phyloP scores from a whole-genome alignment of 2,113 vertebrate species.

The Neolamprologus fasciatus region DNA sequence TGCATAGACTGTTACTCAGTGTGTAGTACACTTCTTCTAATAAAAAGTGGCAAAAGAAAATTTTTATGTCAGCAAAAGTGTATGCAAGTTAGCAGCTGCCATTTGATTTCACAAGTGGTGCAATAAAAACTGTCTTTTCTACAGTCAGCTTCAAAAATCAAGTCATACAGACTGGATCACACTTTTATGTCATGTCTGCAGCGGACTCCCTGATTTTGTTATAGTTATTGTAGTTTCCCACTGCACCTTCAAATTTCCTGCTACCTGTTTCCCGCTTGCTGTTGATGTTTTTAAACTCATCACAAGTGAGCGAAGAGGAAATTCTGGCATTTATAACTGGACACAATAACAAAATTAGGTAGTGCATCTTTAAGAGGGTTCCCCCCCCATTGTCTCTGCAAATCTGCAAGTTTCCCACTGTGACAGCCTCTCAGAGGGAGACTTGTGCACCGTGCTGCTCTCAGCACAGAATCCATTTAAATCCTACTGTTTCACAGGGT shows the following conservation, averaged over 20 bases:
- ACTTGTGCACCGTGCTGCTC: constrained; percentile 32
- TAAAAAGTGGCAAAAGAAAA: neutral
- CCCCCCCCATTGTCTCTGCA: neutral
- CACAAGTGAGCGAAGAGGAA: neutral
- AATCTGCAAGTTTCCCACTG: constrained; percentile 31
- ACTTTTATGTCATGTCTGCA: neutral
- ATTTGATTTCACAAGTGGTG: neutral
- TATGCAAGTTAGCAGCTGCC: neutral
- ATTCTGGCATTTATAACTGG: neutral
- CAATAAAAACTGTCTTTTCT: neutral
- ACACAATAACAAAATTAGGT: neutral
- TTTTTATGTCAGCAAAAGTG: neutral
- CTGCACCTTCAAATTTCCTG: neutral
- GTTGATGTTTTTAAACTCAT: neutral
- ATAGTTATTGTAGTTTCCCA: neutral
- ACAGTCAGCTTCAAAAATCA: neutral
- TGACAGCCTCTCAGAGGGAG: constrained; percentile 48
- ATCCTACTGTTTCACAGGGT: constrained; percentile 50
- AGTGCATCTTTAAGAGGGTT: constrained; percentile 23
- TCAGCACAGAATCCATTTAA: constrained; percentile 53
- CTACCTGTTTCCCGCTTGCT: neutral
- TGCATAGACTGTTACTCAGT: neutral
- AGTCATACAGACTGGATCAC: neutral
- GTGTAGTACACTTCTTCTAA: neutral
- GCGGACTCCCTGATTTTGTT: neutral